Percentiles rank a stretch among this genome's conserved stretches.
These are phyloP conservation scores for Channa maculata DNA, from an alignment of 2,113 vertebrate species.

Conservation along the genomic window DNA sequence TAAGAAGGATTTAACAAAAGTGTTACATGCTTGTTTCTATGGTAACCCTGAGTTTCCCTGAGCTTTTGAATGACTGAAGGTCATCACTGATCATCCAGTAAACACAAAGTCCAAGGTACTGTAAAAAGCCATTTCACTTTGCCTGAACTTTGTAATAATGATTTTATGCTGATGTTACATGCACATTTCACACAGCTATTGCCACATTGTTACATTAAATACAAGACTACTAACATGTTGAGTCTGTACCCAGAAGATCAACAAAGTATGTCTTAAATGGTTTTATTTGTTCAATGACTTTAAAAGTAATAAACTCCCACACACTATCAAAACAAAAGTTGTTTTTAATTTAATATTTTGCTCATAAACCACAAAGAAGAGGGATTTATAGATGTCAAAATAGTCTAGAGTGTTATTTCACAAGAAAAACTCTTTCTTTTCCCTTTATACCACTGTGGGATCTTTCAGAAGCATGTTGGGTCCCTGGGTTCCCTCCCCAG, in stretches of 20 bases:
- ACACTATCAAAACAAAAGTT: too few species aligned
- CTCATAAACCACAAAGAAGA: too few species aligned
- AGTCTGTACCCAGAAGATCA: too few species aligned
- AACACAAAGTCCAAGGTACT: slow-evolving; percentile 61
- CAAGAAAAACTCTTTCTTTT: background rate
- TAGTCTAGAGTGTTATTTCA: slow-evolving; percentile 20
- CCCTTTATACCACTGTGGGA: background rate
- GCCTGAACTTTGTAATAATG: slow-evolving; percentile 40
- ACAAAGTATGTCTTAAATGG: too few species aligned
- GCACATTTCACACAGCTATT: background rate
- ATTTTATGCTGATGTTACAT: slow-evolving; percentile 2
- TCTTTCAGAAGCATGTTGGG: slow-evolving; percentile 5
- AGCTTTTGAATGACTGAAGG: slow-evolving; percentile 59
- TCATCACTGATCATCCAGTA: slow-evolving; percentile 53
- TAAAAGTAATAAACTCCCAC: too few species aligned
- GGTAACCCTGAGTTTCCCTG: slow-evolving; percentile 49
- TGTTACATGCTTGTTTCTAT: slow-evolving; percentile 67
- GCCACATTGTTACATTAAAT: background rate
- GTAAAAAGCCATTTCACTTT: slow-evolving; percentile 45
- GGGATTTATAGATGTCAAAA: background rate
- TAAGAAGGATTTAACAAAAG: slow-evolving; percentile 58
- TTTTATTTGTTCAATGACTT: too few species aligned
- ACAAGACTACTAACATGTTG: too few species aligned
- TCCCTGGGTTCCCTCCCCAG: background rate
- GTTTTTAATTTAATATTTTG: too few species aligned